Evolutionary conservation across 2,888 invertebrate genomes (phyloP).

Genomic region (Nebria salina): DNA sequence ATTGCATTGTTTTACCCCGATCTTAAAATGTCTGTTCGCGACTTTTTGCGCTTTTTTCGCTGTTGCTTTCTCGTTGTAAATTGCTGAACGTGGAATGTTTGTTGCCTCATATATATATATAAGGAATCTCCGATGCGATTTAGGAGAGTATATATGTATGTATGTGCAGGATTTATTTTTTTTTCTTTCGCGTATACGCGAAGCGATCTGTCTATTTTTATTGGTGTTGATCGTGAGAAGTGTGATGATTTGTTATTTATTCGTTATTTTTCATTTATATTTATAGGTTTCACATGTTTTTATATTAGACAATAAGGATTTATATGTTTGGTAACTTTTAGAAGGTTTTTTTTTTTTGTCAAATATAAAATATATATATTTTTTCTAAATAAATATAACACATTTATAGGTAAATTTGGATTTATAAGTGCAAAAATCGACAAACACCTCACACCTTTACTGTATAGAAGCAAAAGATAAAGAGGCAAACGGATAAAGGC

Average conservation of each 20-base stretch:
- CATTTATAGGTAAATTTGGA: too few relatives aligned
- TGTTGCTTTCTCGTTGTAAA: background rate
- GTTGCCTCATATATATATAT: background rate
- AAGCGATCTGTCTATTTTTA: background rate
- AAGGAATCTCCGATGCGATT: background rate
- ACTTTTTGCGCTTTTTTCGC: background rate
- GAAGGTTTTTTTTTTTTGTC: too few relatives aligned
- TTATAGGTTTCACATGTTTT: background rate
- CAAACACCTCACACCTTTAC: too few relatives aligned
- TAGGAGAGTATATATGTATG: background rate
- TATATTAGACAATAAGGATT: background rate
- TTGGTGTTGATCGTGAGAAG: background rate
- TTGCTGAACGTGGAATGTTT: background rate
- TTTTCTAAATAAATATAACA: too few relatives aligned
- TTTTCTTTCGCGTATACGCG: background rate
- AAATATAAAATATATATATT: too few relatives aligned
- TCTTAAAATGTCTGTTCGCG: constrained; percentile 11
- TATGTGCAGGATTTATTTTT: background rate
- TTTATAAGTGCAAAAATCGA: too few relatives aligned
- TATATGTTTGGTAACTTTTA: background rate
- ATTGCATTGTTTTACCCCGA: constrained; percentile 20
- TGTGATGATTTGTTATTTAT: background rate
- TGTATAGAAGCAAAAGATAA: too few relatives aligned
- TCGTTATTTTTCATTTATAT: background rate
- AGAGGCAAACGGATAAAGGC: too few relatives aligned